A percentile compares a stretch with the other conserved stretches of the same genome.
Conservation (phyloP, 2,797 vertebrate species). For the Paguma larvata region DNA sequence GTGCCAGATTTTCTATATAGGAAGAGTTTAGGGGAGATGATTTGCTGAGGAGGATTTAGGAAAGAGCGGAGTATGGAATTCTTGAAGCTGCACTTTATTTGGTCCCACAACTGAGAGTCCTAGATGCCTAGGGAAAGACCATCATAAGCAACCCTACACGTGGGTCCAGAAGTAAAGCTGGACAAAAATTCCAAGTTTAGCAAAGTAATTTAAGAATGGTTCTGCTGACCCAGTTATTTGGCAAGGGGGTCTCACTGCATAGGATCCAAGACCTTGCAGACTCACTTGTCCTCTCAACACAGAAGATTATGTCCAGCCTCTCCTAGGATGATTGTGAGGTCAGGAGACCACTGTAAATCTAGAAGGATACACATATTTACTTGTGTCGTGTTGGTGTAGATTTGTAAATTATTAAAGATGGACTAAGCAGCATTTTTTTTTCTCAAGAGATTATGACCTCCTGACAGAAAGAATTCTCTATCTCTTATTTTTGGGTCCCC, state of each 20-base stretch:
- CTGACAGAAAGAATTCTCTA: not conserved
- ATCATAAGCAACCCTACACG: not conserved
- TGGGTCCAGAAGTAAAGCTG: not conserved
- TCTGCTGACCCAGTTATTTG: not conserved
- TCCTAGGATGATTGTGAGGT: not conserved
- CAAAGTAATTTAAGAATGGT: not conserved
- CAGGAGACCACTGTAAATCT: not conserved
- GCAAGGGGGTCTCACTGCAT: not conserved
- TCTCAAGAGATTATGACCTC: not conserved
- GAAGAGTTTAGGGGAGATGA: not conserved
- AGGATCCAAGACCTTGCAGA: not conserved
- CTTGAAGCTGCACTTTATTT: not conserved
- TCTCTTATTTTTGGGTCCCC: not conserved
- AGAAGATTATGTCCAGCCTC: not conserved
- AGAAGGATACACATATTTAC: not conserved
- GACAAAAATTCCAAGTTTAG: not conserved
- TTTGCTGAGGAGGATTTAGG: not conserved
- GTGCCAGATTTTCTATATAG: not conserved
- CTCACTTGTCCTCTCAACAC: not conserved
- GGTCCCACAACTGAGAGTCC: not conserved
- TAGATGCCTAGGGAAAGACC: accelerated
- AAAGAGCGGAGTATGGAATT: not conserved
- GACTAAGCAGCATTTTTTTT: not conserved
- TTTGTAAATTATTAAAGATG: not conserved
- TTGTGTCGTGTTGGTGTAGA: not conserved